Percentiles rank a stretch among this genome's conserved stretches.
These are phyloP conservation scores for Pectinophora gossypiella DNA, from an alignment of 1,140 invertebrate species.

Conservation along the genomic window DNA sequence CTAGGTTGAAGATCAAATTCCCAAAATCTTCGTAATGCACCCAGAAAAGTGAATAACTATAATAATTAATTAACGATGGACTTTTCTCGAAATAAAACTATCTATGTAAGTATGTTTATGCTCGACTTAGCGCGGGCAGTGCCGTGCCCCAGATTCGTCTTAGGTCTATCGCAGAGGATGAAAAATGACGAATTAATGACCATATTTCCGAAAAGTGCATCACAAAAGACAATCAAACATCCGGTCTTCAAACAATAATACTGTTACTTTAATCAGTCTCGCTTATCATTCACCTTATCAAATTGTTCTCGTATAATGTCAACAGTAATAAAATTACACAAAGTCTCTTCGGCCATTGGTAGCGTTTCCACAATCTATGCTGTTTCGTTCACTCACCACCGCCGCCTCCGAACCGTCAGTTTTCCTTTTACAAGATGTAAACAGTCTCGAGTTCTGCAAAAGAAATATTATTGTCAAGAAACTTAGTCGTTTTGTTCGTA, in stretches of 20 bases:
- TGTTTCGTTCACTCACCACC: conserved; percentile 62
- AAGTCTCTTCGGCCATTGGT: conserved; percentile 44
- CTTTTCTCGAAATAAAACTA: no score
- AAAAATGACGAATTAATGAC: no score
- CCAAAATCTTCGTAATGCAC: no score
- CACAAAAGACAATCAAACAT: no score
- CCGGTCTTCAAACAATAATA: conserved; percentile 35
- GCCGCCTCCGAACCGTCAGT: conserved; percentile 55
- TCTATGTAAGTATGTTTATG: no score
- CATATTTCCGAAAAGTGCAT: no score
- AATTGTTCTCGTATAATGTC: not conserved
- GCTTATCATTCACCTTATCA: not conserved
- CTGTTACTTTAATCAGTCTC: conserved; percentile 49
- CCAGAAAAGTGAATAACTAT: no score
- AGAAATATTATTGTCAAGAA: conserved; percentile 13
- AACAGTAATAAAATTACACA: conserved; percentile 44
- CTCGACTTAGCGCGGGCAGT: no score
- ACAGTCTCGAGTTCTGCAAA: conserved; percentile 51
- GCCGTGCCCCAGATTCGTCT: no score
- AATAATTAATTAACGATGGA: no score
- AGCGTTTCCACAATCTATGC: conserved; percentile 19
- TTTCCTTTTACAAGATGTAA: conserved; percentile 49
- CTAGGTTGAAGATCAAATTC: no score
- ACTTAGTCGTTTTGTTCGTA: not conserved
- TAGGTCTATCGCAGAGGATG: no score